Base-by-base conservation (phyloP, 2,888 invertebrate species). In the Lacanobia wlatinum region DNA sequence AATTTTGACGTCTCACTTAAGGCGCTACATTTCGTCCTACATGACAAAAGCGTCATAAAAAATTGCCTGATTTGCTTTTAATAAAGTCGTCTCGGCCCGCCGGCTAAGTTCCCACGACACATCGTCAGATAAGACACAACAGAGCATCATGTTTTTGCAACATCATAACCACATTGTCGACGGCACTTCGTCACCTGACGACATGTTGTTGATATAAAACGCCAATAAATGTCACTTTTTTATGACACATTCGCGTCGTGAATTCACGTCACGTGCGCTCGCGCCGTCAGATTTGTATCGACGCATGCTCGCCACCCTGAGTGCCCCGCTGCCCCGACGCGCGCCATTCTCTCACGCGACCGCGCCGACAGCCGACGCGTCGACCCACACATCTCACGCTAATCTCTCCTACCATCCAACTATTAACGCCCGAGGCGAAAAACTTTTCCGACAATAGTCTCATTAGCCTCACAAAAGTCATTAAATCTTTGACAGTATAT, bases 211-310 rank as follows among this genome's bases (percentile, higher is more conserved):
- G 95, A 94, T 95, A 95, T 96, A 95, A 96, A 95, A 94, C 90
- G 93, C 94, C 94, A 95, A 95, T 96, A 95, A 96, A 95, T 93
- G 96, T 95, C 96, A 95, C 95, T 95, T 95, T 95, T 96, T 96
- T 96, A 95, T 95, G 94, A 94, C 90, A 89, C 92, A 87, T 89
- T 89, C 90, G 89, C 90, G 88, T 90, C 86, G 87, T 88, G 92
- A 87, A 95, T 93, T 93, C 95, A 90, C 80, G 94, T 96, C 95
- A 96, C 96, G 96, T 93, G 94, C 95, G 93, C 88, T 76, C 86
- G 90, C 89, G 91, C 88, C 90, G 92, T 89, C 93, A 93, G 95
- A 95, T 95, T 87, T 89, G 92, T 94, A 95, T 94, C 95, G 93
- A 91, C 89, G 89, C 91, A 90, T 87, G 91, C 87, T 84, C 89